These are phyloP conservation scores for Elgaria multicarinata DNA, from an alignment of 2,113 vertebrate species.

Conservation along the genomic window DNA sequence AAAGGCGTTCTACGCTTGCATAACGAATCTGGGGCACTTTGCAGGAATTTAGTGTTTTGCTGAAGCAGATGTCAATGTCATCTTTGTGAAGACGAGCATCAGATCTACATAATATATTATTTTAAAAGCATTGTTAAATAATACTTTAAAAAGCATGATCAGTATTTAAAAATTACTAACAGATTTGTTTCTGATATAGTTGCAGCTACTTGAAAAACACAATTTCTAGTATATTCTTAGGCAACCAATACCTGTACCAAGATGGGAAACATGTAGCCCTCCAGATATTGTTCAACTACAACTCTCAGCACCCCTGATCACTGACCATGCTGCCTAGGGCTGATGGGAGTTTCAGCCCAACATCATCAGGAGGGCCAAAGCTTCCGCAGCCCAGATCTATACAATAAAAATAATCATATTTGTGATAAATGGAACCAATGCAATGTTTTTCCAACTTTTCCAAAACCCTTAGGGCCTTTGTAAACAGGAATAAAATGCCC, in stretches of 20 bases:
- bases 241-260: not conserved
- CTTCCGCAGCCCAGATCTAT: not conserved
- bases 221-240: not conserved
- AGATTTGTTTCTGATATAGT: not conserved
- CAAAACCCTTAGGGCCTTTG: not conserved
- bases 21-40: slow-evolving; percentile 99
- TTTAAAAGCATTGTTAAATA: not conserved
- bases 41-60: slow-evolving; percentile 99
- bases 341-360: too few species aligned
- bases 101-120: slow-evolving; percentile 81
- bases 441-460: not conserved
- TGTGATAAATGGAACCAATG: not conserved
- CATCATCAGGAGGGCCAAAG: too few species aligned
- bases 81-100: slow-evolving; percentile 96
- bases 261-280: too few species aligned
- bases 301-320: too few species aligned
- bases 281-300: too few species aligned
- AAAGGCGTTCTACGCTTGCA: slow-evolving; percentile 92
- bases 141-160: not conserved
- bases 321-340: too few species aligned
- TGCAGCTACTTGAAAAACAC: not conserved
- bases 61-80: slow-evolving; percentile 98
- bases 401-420: not conserved
- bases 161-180: not conserved
- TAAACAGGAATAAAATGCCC: not conserved